phyloP scores from a whole-genome alignment of 2,888 invertebrate genomes.

The Pterostichus madidus region DNA sequence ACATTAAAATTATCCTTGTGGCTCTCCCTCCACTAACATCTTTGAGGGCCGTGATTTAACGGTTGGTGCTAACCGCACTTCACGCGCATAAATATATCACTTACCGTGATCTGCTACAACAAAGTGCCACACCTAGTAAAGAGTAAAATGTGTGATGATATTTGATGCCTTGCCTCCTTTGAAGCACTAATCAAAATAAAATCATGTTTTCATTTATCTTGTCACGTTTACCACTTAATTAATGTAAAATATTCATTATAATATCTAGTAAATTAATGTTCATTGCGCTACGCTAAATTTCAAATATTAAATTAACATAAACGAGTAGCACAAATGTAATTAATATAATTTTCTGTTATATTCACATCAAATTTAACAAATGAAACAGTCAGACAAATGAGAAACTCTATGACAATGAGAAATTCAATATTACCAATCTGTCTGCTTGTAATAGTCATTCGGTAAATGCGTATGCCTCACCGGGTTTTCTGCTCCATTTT shows the following conservation, averaged over 20 bases:
- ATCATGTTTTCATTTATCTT: neutral
- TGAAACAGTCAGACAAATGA: neutral
- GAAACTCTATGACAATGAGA: slow-evolving; percentile 32
- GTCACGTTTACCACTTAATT: slow-evolving; percentile 1
- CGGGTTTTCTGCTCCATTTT: slow-evolving; percentile 44
- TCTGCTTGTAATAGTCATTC: neutral
- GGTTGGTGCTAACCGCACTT: too few relatives aligned
- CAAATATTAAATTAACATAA: slow-evolving; percentile 36
- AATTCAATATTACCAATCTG: slow-evolving; percentile 36
- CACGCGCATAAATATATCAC: too few relatives aligned
- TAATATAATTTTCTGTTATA: slow-evolving; percentile 20
- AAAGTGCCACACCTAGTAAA: too few relatives aligned
- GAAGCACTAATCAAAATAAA: too few relatives aligned
- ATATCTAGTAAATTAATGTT: slow-evolving; percentile 15
- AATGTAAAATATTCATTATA: neutral
- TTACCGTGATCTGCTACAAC: too few relatives aligned
- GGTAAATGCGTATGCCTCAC: neutral
- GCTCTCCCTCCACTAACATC: too few relatives aligned
- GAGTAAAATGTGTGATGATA: too few relatives aligned
- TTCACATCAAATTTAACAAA: neutral
- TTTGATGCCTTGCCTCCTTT: too few relatives aligned
- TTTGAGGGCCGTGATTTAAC: too few relatives aligned
- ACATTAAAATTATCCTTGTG: too few relatives aligned
- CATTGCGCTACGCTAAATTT: slow-evolving; percentile 6
- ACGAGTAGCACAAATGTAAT: neutral